Conservation (phyloP, 2,113 vertebrate species). For the Hydrolagus affinis region DNA sequence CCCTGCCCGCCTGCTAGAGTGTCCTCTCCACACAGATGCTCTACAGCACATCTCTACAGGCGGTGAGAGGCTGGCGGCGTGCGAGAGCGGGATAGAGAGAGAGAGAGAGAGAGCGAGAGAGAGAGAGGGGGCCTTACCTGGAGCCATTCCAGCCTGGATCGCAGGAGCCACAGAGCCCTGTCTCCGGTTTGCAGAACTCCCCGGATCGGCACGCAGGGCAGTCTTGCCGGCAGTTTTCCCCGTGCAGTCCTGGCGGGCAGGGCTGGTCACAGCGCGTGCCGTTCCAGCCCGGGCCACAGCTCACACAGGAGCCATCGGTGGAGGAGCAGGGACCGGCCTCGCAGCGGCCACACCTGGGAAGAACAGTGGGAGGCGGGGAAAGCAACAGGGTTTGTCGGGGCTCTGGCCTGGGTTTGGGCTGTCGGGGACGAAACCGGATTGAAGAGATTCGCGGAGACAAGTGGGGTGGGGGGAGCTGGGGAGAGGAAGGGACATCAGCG, state of each 20-base stretch:
- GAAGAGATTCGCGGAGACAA: no score
- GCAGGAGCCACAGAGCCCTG: constrained; percentile 64
- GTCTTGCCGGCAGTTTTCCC: constrained; percentile 58
- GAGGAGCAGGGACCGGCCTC: constrained; percentile 58
- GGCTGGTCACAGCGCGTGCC: constrained; percentile 67
- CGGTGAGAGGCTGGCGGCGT: background rate
- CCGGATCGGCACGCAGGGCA: constrained; percentile 66
- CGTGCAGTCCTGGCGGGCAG: constrained; percentile 63
- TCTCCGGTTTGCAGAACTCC: constrained; percentile 63
- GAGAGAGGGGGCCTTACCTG: constrained; percentile 54
- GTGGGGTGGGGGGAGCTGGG: no score
- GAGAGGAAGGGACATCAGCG: no score
- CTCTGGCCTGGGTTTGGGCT: no score
- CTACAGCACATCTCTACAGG: no score
- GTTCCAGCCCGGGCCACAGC: constrained; percentile 77
- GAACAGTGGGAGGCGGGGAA: constrained; percentile 11
- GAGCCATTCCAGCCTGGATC: constrained; percentile 70
- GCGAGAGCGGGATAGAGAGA: background rate
- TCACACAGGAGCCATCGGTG: constrained; percentile 65
- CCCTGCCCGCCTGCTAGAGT: no score
- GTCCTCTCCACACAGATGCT: no score
- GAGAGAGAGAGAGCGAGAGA: background rate
- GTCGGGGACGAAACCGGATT: no score
- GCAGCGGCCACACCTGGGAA: constrained; percentile 77
- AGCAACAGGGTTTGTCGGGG: no score